Percentiles rank a stretch among this genome's conserved stretches.
phyloP scores from a whole-genome alignment of 2,797 vertebrate genomes.

The Bryconaethiops microstoma region DNA sequence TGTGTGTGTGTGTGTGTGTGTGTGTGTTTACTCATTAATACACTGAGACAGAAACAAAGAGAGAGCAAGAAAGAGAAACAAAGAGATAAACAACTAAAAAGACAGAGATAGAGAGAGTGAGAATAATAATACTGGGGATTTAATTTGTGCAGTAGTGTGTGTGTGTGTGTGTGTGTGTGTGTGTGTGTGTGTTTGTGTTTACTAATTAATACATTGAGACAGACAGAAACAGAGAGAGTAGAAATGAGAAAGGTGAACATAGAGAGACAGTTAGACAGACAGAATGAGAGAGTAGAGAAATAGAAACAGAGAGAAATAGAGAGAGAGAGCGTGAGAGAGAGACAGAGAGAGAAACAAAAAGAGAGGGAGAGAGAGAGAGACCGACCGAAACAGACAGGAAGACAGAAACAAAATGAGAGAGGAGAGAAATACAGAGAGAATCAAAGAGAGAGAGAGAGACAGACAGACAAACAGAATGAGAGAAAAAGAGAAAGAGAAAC shows the following conservation, averaged over 20 bases:
- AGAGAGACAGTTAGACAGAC: not conserved
- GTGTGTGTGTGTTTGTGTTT: no score
- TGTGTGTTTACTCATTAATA: no score
- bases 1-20: no score
- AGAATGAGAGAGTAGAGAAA: not conserved
- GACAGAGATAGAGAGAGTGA: no score
- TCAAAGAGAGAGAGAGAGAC: not conserved
- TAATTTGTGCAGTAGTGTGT: no score
- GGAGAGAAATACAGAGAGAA: not conserved
- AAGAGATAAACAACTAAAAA: not conserved
- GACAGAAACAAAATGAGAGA: not conserved
- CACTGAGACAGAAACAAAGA: constrained; percentile 1
- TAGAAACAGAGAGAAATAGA: not conserved
- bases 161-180: no score
- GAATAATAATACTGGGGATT: no score
- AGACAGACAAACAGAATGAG: constrained; percentile 35
- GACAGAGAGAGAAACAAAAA: constrained; percentile 1
- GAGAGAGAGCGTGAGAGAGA: not conserved
- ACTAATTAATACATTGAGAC: not conserved
- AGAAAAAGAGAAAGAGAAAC: constrained; percentile 44
- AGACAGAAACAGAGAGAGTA: not conserved
- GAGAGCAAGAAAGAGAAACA: not conserved
- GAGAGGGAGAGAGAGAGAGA: constrained; percentile 17
- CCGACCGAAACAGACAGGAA: constrained; percentile 46
- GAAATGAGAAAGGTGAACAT: no score